These are phyloP conservation scores for Thomomys bottae DNA, from an alignment of 2,113 vertebrate species.

Conservation along the genomic window DNA sequence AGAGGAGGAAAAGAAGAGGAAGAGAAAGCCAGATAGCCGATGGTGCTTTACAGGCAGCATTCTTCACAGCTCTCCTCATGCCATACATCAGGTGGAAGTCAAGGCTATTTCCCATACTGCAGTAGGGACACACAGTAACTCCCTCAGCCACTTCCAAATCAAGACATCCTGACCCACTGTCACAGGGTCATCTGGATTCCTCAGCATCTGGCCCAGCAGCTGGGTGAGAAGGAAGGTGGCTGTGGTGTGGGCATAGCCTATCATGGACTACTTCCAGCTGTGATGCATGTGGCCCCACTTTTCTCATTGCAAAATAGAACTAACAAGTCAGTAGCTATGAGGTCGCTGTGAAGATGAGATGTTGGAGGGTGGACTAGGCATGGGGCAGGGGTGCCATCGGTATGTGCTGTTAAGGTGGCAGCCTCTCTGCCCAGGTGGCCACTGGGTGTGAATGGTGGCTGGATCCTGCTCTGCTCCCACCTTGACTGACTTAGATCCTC, in stretches of 20 bases:
- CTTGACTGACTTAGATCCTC: neutral
- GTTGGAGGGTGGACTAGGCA: rapidly evolving
- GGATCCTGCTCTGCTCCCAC: neutral
- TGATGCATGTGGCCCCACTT: neutral
- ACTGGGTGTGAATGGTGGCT: neutral
- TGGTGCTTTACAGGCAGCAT: too few species aligned
- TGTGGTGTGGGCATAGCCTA: neutral
- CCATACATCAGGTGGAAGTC: too few species aligned
- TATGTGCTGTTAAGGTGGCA: rapidly evolving
- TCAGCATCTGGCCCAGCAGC: neutral
- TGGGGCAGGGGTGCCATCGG: neutral
- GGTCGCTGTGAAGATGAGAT: neutral
- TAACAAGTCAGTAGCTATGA: rapidly evolving
- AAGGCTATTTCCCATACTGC: too few species aligned
- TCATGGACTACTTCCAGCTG: neutral
- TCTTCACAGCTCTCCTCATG: too few species aligned
- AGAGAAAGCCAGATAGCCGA: too few species aligned
- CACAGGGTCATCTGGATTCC: neutral
- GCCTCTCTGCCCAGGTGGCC: neutral
- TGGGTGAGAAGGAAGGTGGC: neutral
- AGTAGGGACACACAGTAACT: neutral
- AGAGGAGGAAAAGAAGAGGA: too few species aligned
- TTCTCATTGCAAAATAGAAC: neutral
- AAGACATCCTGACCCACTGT: too few species aligned
- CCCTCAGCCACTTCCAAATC: neutral